Evolutionary conservation across 2,888 invertebrate genomes (phyloP), one percentile per base, ranked within the genome.

Genomic region (Hirtodrosophila confusa): DNA sequence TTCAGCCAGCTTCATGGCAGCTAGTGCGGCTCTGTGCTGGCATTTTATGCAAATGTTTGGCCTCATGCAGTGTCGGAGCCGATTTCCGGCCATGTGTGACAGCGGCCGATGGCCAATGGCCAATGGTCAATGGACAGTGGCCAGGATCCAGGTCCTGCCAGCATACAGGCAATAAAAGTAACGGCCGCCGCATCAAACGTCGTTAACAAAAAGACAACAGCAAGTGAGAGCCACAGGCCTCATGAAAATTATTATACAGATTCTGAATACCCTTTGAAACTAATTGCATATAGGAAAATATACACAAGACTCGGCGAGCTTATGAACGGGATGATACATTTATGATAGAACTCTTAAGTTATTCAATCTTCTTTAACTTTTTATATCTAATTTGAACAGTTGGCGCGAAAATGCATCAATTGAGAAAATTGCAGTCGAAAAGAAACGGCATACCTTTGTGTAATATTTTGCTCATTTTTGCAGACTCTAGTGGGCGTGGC

Each of bases 1-100:
- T 17, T 17, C 27, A 5, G 55, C 50, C 47, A 11, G 51, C 73
- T 58, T 36, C 60, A 54, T 60, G 73, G 43, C 68, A 40, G 51
- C 36, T 51, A 43, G 31, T 48, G 61, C 50, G 45, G 50, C 56
- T 62, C 72, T 63, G 55, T 57, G 62, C 51, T 69, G 86, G 75
- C 86, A 77, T 69, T 82, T 82, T 79, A 84, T 84, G 84, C 84
- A 87, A 87, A 84, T 85, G 88, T 86, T 80, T 84, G 80, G 80
- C 75, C 80, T 64, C 86, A 86, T 83, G 80, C 80, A 80, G 84
- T 75, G 84, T 75, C 83, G 80, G 67, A 60, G 70, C 63, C 78
- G 84, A 79, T 84, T 86, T 86, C 88, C 88, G 84, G 86, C 79
- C 86, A 83, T 83, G 79, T 87, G 87, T 85, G 83, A 76, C 80